Evolutionary conservation across 2,797 vertebrate genomes (phyloP).

Genomic region (Eleutherodactylus coqui): DNA sequence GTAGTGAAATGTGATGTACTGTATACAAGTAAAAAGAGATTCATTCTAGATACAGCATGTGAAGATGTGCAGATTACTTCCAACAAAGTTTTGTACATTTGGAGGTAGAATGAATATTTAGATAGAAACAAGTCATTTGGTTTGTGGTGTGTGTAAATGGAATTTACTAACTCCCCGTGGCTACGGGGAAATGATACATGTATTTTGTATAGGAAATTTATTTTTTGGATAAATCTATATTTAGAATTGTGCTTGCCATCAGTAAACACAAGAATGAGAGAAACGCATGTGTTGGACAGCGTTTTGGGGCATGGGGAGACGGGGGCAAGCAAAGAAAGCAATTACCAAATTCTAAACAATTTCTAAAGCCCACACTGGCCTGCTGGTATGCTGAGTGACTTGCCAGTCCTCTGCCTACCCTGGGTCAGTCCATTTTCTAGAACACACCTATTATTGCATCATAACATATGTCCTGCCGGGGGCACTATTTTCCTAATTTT

Average conservation of each 20-base stretch:
- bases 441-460: too few relatives aligned
- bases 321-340: too few relatives aligned
- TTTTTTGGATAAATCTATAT: neutral
- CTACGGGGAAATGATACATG: neutral
- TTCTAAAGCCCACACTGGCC: too few relatives aligned
- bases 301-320: too few relatives aligned
- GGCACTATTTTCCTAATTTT: too few relatives aligned
- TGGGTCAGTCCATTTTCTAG: too few relatives aligned
- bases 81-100: neutral
- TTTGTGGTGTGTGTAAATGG: neutral
- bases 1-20: slow-evolving; percentile 22
- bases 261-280: neutral
- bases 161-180: neutral
- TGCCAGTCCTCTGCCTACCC: too few relatives aligned
- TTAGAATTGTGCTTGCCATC: neutral
- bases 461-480: too few relatives aligned
- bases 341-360: too few relatives aligned
- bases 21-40: slow-evolving; percentile 8
- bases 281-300: neutral
- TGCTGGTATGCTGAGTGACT: too few relatives aligned
- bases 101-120: slow-evolving; percentile 9
- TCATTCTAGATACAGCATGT: slow-evolving; percentile 12
- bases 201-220: neutral
- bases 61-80: neutral
- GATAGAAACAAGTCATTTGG: neutral